Evolutionary conservation across 1,140 invertebrate species (phyloP).

Genomic region (Drosophila ambigua): DNA sequence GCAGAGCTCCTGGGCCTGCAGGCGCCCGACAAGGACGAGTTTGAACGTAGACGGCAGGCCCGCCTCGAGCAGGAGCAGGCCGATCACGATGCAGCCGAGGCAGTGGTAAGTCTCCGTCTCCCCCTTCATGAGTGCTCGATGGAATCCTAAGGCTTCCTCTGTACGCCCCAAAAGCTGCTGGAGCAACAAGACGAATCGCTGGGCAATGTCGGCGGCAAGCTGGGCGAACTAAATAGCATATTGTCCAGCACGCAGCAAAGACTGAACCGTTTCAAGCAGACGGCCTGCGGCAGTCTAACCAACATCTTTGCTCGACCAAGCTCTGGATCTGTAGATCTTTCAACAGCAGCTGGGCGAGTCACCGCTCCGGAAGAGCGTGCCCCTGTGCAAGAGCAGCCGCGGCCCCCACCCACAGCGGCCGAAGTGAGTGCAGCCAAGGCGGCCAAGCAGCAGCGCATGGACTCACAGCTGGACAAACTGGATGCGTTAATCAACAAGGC

Average conservation of each 20-base stretch:
- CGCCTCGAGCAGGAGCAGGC: constrained; percentile 70
- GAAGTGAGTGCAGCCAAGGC: constrained; percentile 73
- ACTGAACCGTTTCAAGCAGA: constrained; percentile 92
- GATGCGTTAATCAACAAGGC: constrained; percentile 87
- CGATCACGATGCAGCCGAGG: constrained; percentile 85
- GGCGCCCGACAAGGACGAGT: constrained; percentile 88
- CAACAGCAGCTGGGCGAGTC: constrained; percentile 10
- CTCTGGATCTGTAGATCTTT: constrained; percentile 72
- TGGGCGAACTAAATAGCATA: constrained; percentile 93
- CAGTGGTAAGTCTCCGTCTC: constrained; percentile 58
- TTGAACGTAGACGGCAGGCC: constrained; percentile 83
- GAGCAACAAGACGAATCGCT: constrained; percentile 89
- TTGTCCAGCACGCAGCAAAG: constrained; percentile 93
- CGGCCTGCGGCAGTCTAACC: constrained; percentile 69
- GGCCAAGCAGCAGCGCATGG: constrained; percentile 86
- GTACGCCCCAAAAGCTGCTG: constrained; percentile 85
- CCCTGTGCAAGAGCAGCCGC: constrained; percentile 84
- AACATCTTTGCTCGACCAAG: constrained; percentile 73
- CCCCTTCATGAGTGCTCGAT: background rate
- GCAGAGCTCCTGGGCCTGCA: constrained; percentile 89
- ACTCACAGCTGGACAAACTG: constrained; percentile 87
- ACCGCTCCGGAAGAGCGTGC: constrained; percentile 62
- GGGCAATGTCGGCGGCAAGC: constrained; percentile 88
- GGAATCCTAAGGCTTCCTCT: background rate
- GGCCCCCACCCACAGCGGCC: constrained; percentile 64